phyloP scores from a whole-genome alignment of 2,888 invertebrate genomes.

The Dorcus parallelipipedus region DNA sequence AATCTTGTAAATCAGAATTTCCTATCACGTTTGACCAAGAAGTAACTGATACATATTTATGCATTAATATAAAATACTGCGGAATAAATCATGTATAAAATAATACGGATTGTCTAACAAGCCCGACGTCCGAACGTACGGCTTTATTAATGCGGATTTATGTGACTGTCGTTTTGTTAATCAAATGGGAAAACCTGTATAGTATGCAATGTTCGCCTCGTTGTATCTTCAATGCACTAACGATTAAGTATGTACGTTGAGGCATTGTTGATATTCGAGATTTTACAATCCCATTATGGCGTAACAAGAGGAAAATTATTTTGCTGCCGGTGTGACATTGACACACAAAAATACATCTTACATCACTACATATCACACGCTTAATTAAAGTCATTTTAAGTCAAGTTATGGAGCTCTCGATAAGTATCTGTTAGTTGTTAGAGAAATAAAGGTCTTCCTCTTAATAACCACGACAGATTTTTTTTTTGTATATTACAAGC shows the following conservation, averaged over 20 bases:
- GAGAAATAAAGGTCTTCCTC: no score
- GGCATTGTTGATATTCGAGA: background rate
- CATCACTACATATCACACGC: no score
- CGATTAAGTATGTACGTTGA: background rate
- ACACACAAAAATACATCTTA: no score
- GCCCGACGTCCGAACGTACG: conserved; percentile 33
- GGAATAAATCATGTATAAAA: background rate
- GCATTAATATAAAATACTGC: background rate
- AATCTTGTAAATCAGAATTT: no score
- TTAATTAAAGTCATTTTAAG: no score
- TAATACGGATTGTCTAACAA: conserved; percentile 12
- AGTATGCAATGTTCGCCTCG: background rate
- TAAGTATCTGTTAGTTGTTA: no score
- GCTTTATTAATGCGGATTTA: conserved; percentile 49
- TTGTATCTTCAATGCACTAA: background rate
- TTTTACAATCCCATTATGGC: background rate
- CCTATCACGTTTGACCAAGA: no score
- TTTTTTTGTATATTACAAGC: no score
- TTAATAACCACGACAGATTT: no score
- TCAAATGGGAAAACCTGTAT: conserved; percentile 43
- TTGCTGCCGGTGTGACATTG: no score
- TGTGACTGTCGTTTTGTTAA: conserved; percentile 44
- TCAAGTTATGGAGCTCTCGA: no score
- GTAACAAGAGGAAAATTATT: background rate
- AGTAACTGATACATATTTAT: background rate